phyloP scores from a whole-genome alignment of 2,113 vertebrate species.

The Mastomys natalensis region DNA sequence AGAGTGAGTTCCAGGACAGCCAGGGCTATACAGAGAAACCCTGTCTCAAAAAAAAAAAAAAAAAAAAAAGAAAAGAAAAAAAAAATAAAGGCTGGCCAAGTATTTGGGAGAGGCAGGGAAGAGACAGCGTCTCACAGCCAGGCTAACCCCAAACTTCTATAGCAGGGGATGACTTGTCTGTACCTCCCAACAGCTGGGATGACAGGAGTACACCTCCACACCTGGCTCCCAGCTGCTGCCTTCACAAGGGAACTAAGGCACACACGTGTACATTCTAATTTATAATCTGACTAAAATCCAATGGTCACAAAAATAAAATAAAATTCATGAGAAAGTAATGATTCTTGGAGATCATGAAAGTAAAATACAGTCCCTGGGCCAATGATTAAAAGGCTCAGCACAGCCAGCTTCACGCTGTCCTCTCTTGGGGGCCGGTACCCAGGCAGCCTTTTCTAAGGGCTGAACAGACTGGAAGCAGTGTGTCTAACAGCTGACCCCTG shows the following conservation, averaged over 20 bases:
- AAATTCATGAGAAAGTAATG: neutral
- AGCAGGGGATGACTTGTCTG: neutral
- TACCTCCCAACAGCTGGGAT: neutral
- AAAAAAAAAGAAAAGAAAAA: neutral
- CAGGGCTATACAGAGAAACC: too few relatives aligned
- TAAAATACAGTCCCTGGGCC: neutral
- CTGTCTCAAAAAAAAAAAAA: neutral
- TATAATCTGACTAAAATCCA: slow-evolving; percentile 43
- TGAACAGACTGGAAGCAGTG: slow-evolving; percentile 25
- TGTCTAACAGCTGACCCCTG: slow-evolving; percentile 1
- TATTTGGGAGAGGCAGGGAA: neutral
- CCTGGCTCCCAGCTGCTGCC: neutral
- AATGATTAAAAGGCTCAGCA: slow-evolving; percentile 16
- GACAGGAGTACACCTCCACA: too few relatives aligned
- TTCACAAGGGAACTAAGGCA: slow-evolving; percentile 43
- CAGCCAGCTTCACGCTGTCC: slow-evolving; percentile 25
- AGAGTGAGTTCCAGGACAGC: too few relatives aligned
- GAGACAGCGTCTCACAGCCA: neutral
- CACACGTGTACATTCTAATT: neutral
- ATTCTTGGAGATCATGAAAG: slow-evolving; percentile 1
- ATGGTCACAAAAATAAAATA: slow-evolving; percentile 25
- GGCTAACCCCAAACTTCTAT: neutral
- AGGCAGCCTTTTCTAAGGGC: slow-evolving; percentile 25
- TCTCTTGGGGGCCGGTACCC: slow-evolving; percentile 9
- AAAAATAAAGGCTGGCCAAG: neutral